A percentile compares a stretch with the other conserved stretches of the same genome.
phyloP scores from a whole-genome alignment of 2,797 vertebrate species.

The Fringilla coelebs region DNA sequence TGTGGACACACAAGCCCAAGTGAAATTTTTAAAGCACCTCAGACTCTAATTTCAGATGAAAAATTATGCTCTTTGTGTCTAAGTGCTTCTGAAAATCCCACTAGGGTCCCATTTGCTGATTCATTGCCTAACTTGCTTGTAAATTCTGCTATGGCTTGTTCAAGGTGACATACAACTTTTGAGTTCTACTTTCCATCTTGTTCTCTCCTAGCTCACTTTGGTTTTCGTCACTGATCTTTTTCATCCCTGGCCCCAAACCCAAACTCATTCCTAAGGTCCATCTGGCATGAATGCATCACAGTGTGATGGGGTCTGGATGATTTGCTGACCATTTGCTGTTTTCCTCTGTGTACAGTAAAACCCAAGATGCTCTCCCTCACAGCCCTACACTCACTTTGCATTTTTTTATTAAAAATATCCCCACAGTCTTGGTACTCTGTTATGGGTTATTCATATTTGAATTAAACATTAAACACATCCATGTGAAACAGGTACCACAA shows the following conservation, averaged over 20 bases:
- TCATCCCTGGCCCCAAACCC: not conserved
- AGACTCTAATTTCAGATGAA: not conserved
- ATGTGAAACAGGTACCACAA: not conserved
- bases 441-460: not conserved
- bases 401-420: not conserved
- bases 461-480: not conserved
- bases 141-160: not conserved
- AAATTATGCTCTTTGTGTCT: not conserved
- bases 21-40: constrained; percentile 1
- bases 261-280: not conserved
- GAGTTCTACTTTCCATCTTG: not conserved
- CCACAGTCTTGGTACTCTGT: not conserved
- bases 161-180: constrained; percentile 1
- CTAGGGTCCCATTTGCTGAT: not conserved
- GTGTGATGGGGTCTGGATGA: not conserved
- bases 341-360: not conserved
- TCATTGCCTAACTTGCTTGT: not conserved
- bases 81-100: not conserved
- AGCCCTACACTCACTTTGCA: not conserved
- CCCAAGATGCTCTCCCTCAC: not conserved
- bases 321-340: not conserved
- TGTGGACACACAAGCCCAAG: not conserved
- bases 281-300: fast-evolving
- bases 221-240: not conserved
- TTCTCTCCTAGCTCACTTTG: not conserved